Evolutionary conservation across 2,797 vertebrate species (phyloP).

Genomic region (Morus bassanus): DNA sequence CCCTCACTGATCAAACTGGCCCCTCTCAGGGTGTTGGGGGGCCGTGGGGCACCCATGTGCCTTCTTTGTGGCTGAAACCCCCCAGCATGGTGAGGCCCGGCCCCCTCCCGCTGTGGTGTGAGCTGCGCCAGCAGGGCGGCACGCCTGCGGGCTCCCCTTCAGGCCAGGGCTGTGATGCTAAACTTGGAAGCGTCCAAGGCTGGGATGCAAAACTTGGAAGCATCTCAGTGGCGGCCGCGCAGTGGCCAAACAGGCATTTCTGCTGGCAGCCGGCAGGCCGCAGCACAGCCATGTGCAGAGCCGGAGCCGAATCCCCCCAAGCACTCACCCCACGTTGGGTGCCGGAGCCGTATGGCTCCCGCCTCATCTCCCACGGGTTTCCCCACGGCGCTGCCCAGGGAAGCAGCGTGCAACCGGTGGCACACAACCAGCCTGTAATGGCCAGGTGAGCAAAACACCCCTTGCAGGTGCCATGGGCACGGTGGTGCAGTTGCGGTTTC

Average conservation of each 20-base stretch:
- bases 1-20: background rate
- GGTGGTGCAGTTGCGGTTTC: accelerated
- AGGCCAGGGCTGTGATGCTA: background rate
- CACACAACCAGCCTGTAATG: background rate
- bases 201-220: background rate
- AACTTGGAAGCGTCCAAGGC: background rate
- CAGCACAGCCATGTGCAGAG: background rate
- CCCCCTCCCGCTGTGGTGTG: accelerated
- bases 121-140: accelerated
- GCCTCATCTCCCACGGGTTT: background rate
- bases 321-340: accelerated
- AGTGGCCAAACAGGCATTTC: background rate
- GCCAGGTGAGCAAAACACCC: background rate
- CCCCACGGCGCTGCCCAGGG: background rate
- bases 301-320: background rate
- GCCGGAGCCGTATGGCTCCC: background rate
- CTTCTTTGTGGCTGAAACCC: background rate
- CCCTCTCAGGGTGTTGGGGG: background rate
- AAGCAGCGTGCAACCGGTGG: background rate
- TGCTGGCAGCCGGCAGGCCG: background rate
- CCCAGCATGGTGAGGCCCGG: accelerated
- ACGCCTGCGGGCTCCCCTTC: background rate
- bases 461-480: accelerated
- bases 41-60: accelerated
- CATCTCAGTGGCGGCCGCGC: accelerated